Conservation (phyloP, 2,888 invertebrate genomes). For the Leucoma salicis region DNA sequence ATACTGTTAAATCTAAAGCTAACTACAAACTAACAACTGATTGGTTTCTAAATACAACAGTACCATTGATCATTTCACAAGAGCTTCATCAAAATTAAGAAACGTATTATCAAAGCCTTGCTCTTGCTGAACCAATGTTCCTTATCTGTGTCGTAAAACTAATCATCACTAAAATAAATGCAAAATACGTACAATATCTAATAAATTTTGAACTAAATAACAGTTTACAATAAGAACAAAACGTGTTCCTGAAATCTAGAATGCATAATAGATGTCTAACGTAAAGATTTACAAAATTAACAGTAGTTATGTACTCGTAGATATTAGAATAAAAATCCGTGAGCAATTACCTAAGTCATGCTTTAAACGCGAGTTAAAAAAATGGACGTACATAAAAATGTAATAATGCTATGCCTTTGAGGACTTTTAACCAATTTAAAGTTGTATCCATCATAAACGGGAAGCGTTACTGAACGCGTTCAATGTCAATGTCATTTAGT, state of each 20-base stretch:
- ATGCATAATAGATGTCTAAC: no score
- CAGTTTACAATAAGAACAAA: no score
- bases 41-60: conserved; percentile 4
- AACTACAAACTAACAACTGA: conserved; percentile 25
- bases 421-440: background rate
- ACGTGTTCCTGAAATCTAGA: no score
- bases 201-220: no score
- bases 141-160: conserved; percentile 1
- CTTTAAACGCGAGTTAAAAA: no score
- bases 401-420: background rate
- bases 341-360: no score
- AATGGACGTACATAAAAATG: no score
- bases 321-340: no score
- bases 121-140: background rate
- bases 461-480: background rate
- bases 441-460: background rate
- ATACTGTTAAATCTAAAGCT: conserved; percentile 25
- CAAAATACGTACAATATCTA: conserved; percentile 1
- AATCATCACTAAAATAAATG: conserved; percentile 20
- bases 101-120: conserved; percentile 8
- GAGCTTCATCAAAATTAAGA: conserved; percentile 3
- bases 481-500: conserved; percentile 9
- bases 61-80: conserved; percentile 4
- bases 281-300: no score
- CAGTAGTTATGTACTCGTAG: no score